phyloP scores from a whole-genome alignment of 2,113 vertebrate species.

The Bos javanicus region DNA sequence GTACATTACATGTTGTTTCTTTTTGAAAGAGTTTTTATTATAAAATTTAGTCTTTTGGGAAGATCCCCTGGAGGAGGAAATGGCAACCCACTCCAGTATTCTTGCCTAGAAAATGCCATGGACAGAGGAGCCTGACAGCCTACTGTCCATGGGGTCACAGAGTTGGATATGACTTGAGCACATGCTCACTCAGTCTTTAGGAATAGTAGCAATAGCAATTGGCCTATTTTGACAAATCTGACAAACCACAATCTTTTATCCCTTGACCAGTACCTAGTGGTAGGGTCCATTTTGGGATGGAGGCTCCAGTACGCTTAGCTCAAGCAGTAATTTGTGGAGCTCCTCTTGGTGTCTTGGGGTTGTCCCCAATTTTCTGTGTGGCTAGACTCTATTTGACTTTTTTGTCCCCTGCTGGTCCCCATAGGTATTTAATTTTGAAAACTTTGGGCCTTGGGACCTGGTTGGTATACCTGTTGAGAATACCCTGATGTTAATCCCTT shows the following conservation, averaged over 20 bases:
- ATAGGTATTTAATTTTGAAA: not conserved
- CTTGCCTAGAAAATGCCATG: not conserved
- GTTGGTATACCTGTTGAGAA: not conserved
- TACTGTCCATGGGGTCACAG: not conserved
- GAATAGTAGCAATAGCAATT: not conserved
- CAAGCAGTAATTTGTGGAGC: not conserved
- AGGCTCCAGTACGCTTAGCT: not conserved
- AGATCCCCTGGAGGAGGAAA: not conserved
- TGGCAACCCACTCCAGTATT: not conserved
- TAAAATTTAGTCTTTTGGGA: not conserved
- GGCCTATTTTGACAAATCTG: not conserved
- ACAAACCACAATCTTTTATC: not conserved
- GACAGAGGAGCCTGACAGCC: not conserved
- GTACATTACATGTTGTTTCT: not conserved
- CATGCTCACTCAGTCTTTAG: not conserved
- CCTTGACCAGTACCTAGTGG: not conserved
- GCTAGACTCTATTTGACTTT: not conserved
- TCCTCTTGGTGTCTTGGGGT: not conserved
- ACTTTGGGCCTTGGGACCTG: not conserved
- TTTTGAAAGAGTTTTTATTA: not conserved
- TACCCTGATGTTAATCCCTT: not conserved
- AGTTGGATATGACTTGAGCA: not conserved
- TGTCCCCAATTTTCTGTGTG: not conserved
- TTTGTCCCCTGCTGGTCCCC: not conserved
- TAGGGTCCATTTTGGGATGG: not conserved